Percentiles rank a stretch among this genome's conserved stretches.
phyloP scores from a whole-genome alignment of 1,140 invertebrate genomes.

The Drosophila ambigua region DNA sequence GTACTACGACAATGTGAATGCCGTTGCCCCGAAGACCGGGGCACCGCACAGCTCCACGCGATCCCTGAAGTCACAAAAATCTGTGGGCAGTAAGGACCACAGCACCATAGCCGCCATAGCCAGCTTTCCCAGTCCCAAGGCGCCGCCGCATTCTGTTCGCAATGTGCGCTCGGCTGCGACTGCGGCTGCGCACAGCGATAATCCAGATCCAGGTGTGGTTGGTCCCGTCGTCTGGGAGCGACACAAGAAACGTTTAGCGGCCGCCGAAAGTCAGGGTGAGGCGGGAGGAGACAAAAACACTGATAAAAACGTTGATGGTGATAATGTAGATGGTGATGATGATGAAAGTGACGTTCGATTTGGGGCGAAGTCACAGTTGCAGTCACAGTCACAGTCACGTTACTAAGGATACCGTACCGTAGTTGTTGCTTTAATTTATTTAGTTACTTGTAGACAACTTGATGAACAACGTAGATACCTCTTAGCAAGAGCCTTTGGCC shows the following conservation, averaged over 20 bases:
- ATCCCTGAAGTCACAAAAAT: constrained; percentile 58
- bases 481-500: not conserved
- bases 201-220: constrained; percentile 91
- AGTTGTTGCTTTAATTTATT: constrained; percentile 61
- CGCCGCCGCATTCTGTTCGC: constrained; percentile 43
- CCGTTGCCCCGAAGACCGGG: constrained; percentile 58
- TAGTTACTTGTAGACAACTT: constrained; percentile 57
- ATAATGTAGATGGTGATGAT: constrained; percentile 27
- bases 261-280: constrained; percentile 77
- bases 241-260: constrained; percentile 85
- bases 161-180: constrained; percentile 71
- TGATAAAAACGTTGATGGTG: constrained; percentile 21
- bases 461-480: constrained; percentile 48
- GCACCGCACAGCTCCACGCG: constrained; percentile 49
- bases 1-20: constrained; percentile 87
- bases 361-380: constrained; percentile 40
- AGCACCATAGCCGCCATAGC: constrained; percentile 75
- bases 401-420: constrained; percentile 65
- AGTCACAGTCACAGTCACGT: constrained; percentile 38
- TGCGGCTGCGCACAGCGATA: constrained; percentile 80
- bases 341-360: constrained; percentile 65
- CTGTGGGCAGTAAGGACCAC: constrained; percentile 45
- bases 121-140: constrained; percentile 78
- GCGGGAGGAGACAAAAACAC: constrained; percentile 48
- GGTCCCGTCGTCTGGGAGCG: constrained; percentile 92